Base-by-base conservation (phyloP, 2,113 vertebrate genomes). In the Menidia beryllina region DNA sequence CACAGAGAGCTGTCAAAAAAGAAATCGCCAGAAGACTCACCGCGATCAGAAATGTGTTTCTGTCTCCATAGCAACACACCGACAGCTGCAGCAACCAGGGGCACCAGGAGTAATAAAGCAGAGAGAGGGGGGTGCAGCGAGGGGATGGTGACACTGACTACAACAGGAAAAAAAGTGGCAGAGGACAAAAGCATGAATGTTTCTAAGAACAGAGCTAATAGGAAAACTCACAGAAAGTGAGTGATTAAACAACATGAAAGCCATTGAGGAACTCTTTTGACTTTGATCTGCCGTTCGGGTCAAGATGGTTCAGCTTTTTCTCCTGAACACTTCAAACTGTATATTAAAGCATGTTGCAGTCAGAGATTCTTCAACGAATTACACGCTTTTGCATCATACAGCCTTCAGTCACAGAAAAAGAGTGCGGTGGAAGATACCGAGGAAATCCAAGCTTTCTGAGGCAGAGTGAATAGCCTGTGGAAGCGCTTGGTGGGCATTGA, bases 51-150 rank as follows among this genome's bases (percentile, higher is more conserved):
- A 87, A 89, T 87, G 86, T 87, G 83, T 86, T 90, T 87, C 78
- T 75, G 92, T 94, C 88, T 91, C 93, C 93, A 93, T 93, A 94
- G 93, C 86, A 94, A 94, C 93, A 92, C 88, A 71, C 86, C 83
- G 69, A 82, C 84, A 81, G 84, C 83, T 63, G 72, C 75, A n/a
- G 91, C 87, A 91, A 88, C 82, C 87, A 91, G 72, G 84, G 91
- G 93, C 75, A 93, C 87, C 81, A 93, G 80, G 86, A 94, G 90
- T 82, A 93, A 89, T 86, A 94, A 91, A 72, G 88, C 83, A 67
- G 82, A 88, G 57, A 94, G 88, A 62, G 80, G 84, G 59, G 81
- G 79, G 70, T 66, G 85, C 39, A 36, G 54, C 66, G 81, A 74
- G 82, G 84, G 54, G 70, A 67, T 53, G 52, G 74, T 38, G 71